Conservation (phyloP, 2,797 vertebrate genomes). For the Danionella dracula region DNA sequence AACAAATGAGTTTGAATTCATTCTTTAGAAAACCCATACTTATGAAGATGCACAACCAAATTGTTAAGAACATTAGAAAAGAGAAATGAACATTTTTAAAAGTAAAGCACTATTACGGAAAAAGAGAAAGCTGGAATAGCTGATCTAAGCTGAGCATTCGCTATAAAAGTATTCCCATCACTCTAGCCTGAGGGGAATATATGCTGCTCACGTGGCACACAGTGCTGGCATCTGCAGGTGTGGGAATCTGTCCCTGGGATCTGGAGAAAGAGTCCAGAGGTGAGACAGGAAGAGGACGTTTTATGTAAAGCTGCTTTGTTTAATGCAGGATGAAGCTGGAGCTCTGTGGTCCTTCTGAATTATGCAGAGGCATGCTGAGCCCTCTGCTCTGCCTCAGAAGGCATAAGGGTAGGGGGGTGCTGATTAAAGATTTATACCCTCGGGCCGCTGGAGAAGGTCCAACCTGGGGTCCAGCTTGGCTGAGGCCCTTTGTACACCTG, state of each 20-base stretch:
- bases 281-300: conserved; percentile 5
- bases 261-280: conserved; percentile 1
- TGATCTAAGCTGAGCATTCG: neutral
- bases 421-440: conserved; percentile 29
- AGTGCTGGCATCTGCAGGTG: neutral
- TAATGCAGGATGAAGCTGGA: conserved; percentile 11
- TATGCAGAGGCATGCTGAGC: conserved; percentile 19
- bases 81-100: too few species aligned
- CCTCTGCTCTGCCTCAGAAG: conserved; percentile 13
- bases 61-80: too few species aligned
- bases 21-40: too few species aligned
- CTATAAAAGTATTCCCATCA: neutral
- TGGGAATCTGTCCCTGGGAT: neutral
- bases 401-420: conserved; percentile 4
- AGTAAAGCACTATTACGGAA: too few species aligned
- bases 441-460: conserved; percentile 19
- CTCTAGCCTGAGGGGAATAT: neutral
- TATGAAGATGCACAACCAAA: too few species aligned
- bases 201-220: neutral
- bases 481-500: conserved; percentile 7
- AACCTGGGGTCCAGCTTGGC: conserved; percentile 9
- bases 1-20: too few species aligned
- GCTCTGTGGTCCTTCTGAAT: conserved; percentile 18
- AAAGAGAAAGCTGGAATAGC: too few species aligned
- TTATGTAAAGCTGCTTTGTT: conserved; percentile 32